Evolutionary conservation across 1,140 invertebrate genomes (phyloP).

Genomic region (Listronotus oregonensis): DNA sequence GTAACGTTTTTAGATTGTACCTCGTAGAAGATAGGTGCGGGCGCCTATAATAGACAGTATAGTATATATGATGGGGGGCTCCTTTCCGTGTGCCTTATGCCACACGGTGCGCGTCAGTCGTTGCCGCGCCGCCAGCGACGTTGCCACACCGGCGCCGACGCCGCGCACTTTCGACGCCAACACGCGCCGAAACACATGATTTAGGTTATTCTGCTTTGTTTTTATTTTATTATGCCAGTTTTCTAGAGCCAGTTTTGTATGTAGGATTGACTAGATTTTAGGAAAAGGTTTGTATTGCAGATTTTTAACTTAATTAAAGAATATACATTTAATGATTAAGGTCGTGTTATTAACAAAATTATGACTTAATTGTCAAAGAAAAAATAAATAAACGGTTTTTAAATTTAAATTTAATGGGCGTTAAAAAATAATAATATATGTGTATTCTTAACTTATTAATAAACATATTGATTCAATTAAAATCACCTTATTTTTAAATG

Average conservation of each 20-base stretch:
- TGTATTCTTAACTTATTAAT: too few relatives aligned
- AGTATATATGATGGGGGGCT: conserved; percentile 12
- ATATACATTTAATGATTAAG: not conserved
- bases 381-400: too few relatives aligned
- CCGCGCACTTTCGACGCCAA: conserved; percentile 18
- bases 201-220: conserved; percentile 7
- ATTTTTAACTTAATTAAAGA: conserved; percentile 2
- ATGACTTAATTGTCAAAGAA: too few relatives aligned
- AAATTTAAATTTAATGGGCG: too few relatives aligned
- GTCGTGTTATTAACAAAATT: too few relatives aligned
- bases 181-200: conserved; percentile 25
- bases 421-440: too few relatives aligned
- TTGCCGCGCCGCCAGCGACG: conserved; percentile 35
- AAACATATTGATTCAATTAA: too few relatives aligned
- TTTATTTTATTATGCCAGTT: conserved; percentile 20
- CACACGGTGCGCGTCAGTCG: conserved; percentile 25
- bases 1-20: conserved; percentile 4
- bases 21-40: conserved; percentile 16
- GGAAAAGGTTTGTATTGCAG: conserved; percentile 18
- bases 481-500: too few relatives aligned
- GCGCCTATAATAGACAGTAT: conserved; percentile 9
- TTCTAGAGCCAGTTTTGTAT: conserved; percentile 20
- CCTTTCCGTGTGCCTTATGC: conserved; percentile 27
- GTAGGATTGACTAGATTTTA: conserved; percentile 16
- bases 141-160: conserved; percentile 34